Evolutionary conservation across 2,113 vertebrate genomes (phyloP), one percentile per base, ranked within the genome.

Genomic region (Sinocyclocheilus anshuiensis): DNA sequence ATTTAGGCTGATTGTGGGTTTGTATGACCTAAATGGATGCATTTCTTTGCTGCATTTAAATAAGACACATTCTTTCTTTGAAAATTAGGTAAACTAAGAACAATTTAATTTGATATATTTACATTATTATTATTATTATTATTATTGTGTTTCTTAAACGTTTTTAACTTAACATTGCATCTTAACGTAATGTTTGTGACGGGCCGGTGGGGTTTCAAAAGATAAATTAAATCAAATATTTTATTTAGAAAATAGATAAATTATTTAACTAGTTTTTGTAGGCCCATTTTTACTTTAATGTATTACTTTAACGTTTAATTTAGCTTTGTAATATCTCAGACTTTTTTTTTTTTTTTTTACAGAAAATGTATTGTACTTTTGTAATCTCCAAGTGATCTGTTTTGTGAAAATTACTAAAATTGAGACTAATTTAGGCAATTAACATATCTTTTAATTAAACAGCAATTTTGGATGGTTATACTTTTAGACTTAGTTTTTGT

Each of bases 41-140:
- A 6, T 65, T 26, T 65, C 11, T 6, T 65, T 61, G 59, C n/a
- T 8, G 59, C 3, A 10, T 61, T 61, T 11, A n/a, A 61, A 22
- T 9, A 61, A 61, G 22, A 61, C 9, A 11, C 59, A 24, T 63
- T 63, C 9, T 24, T 24, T 10, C 10, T 63, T 63, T 63, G 22
- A 24, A 63, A 63, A 12, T 24, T 24, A 61, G n/a, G 59, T 63
- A 4, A 6, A 57, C 53, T 20, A 57, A 57, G 53, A 50, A 50
- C 53, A 55, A 16, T 55, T 55, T 6, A 5, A 6, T 55, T 55
- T 18, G 5, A 15, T 53, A 90, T 24, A 45, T 85, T 91, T 91
- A 86, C 8, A 42, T 45, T 11, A 15, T 53, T 90, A 33, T 33
- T 33, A 29, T 1, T 29, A 29, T 29, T 29, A 33, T 33, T 33